Conservation (phyloP, 2,888 invertebrate species). For the Andrena camellia region DNA sequence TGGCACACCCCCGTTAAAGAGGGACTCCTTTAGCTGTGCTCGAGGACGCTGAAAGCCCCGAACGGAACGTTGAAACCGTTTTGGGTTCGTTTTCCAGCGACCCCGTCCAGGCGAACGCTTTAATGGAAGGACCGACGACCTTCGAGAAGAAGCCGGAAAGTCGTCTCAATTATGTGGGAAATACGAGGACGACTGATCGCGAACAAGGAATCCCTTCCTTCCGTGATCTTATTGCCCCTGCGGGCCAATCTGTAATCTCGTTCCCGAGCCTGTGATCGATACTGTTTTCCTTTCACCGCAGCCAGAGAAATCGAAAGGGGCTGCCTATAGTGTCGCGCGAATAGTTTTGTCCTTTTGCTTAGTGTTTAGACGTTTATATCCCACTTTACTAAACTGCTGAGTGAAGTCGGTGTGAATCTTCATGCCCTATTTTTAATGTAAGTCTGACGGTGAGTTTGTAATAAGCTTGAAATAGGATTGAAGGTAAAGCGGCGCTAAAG, state of each 20-base stretch:
- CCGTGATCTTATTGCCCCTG: conserved; percentile 11
- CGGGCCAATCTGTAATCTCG: conserved; percentile 22
- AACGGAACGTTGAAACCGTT: conserved; percentile 48
- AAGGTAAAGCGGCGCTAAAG: too few relatives aligned
- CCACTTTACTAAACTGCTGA: neutral
- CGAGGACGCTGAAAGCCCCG: conserved; percentile 39
- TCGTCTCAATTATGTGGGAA: conserved; percentile 41
- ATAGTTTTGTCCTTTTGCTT: neutral
- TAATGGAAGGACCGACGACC: conserved; percentile 38
- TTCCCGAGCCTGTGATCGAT: conserved; percentile 19
- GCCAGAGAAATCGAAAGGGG: neutral
- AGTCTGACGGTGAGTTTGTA: too few relatives aligned
- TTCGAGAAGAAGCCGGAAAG: conserved; percentile 4
- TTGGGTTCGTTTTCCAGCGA: conserved; percentile 22
- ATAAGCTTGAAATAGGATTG: too few relatives aligned
- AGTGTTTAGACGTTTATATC: neutral
- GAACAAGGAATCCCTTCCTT: conserved; percentile 16
- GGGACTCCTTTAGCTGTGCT: conserved; percentile 41
- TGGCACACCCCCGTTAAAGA: conserved; percentile 16
- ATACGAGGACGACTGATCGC: conserved; percentile 9
- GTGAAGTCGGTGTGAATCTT: too few relatives aligned
- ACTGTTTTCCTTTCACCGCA: conserved; percentile 1
- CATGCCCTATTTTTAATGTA: too few relatives aligned
- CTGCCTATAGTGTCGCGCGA: neutral
- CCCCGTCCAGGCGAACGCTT: conserved; percentile 32